Base-by-base conservation (phyloP, 2,113 vertebrate genomes). In the Phrynocephalus versicolor region DNA sequence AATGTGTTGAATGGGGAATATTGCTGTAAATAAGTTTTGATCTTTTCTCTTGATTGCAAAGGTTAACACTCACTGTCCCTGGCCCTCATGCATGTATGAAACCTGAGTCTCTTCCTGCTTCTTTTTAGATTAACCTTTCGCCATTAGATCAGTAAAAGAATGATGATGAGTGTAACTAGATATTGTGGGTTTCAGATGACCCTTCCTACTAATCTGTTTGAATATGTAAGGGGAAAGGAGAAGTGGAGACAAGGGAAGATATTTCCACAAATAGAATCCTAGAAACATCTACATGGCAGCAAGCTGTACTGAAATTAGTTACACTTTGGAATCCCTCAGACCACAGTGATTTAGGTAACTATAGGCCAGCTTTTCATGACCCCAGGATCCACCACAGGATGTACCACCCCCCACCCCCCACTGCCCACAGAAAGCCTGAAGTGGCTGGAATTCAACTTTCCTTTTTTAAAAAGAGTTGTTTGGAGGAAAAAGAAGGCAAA, bases 51-150 rank as follows among this genome's bases (percentile, higher is more conserved):
- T 75, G 51, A 60, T n/a, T 30, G 85, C 2, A 37, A 86, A 13
- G 5, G 82, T 89, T 88, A 71, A 87, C 64, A 65, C 75, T 74
- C 57, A 57, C 15, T 58, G 37, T 45, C 33, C 6, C 5, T 19
- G 82, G n/a, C n/a, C 65, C 81, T 87, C 23, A 55, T 2, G 19
- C 21, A 3, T 35, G 2, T 75, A 12, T 79, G 87, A 90, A 87
- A 86, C n/a, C 60, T 10, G 84, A 92, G 89, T 81, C 78, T 2
- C 16, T 23, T 51, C 35, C 41, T 72, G 37, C 30, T 33, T 51
- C 74, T 86, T 92, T 83, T 79, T 10, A 69, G 67, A 75, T 79
- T 88, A 94, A 94, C 77, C 86, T 84, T 79, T 70, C 90, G 33
- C 84, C 90, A 15, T 67, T 83, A 1, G 58, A 18, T 85, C 91